Percentiles rank a stretch among this genome's conserved stretches.
These are phyloP conservation scores for Bombus confusus DNA, from an alignment of 1,140 invertebrate genomes.

Conservation along the genomic window DNA sequence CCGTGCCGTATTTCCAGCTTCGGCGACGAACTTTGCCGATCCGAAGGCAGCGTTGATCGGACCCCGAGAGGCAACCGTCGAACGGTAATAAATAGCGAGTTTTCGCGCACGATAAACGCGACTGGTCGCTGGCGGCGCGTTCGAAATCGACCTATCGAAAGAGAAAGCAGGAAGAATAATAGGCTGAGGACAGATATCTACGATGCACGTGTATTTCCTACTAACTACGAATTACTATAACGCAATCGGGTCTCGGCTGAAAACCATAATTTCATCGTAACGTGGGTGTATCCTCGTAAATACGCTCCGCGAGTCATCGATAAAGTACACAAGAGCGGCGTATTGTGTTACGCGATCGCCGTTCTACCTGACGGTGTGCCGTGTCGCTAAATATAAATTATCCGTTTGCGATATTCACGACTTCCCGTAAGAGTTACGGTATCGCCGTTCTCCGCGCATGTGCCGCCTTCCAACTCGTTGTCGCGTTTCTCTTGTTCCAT, in stretches of 20 bases:
- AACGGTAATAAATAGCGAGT: slow-evolving; percentile 35
- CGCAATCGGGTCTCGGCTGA: slow-evolving; percentile 27
- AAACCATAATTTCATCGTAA: slow-evolving; percentile 45
- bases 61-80: background rate
- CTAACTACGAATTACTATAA: slow-evolving; percentile 37
- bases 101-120: slow-evolving; percentile 37
- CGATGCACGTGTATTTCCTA: slow-evolving; percentile 34
- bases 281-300: slow-evolving; percentile 48
- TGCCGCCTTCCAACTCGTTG: background rate
- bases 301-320: slow-evolving; percentile 31
- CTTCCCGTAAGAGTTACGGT: background rate
- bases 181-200: slow-evolving; percentile 21
- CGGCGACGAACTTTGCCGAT: no score
- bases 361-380: background rate
- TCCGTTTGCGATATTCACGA: slow-evolving; percentile 8
- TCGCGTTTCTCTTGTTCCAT: background rate
- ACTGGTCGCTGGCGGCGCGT: background rate
- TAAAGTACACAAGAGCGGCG: slow-evolving; percentile 26
- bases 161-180: slow-evolving; percentile 58
- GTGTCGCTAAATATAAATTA: slow-evolving; percentile 17
- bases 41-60: background rate
- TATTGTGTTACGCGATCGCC: slow-evolving; percentile 24
- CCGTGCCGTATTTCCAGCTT: background rate
- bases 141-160: slow-evolving; percentile 44
- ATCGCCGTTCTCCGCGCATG: background rate